These are phyloP conservation scores for Ischnus inquisitorius DNA, from an alignment of 2,888 invertebrate species.

Conservation along the genomic window DNA sequence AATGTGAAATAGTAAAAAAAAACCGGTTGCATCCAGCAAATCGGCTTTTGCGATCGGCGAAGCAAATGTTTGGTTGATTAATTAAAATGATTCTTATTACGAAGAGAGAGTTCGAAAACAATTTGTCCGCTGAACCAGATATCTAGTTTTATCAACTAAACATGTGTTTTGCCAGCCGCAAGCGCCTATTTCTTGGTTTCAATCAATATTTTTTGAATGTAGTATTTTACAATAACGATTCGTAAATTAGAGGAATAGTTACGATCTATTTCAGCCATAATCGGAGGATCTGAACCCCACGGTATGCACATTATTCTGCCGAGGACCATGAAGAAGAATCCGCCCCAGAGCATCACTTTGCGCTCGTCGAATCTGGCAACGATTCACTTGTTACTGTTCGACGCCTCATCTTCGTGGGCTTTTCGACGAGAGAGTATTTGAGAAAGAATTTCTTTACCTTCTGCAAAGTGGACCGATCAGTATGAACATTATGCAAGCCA, in stretches of 20 bases:
- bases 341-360: conserved; percentile 93
- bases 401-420: neutral
- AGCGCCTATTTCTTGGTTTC: no score
- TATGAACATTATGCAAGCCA: conserved; percentile 91
- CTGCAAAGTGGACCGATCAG: conserved; percentile 91
- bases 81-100: no score
- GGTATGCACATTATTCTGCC: conserved; percentile 92
- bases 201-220: neutral
- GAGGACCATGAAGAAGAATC: conserved; percentile 92
- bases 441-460: conserved; percentile 80
- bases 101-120: no score
- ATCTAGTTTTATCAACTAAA: no score
- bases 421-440: neutral
- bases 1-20: no score
- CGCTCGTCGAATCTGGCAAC: conserved; percentile 89
- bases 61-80: no score
- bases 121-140: no score
- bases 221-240: neutral
- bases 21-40: no score
- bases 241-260: conserved; percentile 69
- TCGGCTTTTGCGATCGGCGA: no score
- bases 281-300: conserved; percentile 91
- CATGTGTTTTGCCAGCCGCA: no score
- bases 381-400: neutral
- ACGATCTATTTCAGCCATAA: conserved; percentile 86